Evolutionary conservation across 1,140 invertebrate species (phyloP).

Genomic region (Bombus consobrinus): DNA sequence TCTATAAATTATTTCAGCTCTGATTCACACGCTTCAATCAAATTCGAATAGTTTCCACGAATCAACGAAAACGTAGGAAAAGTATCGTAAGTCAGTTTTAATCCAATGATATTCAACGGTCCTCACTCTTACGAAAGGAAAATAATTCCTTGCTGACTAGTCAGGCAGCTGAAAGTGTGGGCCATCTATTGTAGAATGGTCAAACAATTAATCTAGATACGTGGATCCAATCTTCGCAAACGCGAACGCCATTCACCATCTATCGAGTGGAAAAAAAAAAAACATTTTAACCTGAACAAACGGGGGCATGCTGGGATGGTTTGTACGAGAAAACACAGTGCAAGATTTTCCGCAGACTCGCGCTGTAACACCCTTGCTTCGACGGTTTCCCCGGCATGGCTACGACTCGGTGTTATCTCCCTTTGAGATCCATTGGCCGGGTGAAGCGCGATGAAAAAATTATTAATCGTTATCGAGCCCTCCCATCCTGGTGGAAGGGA

Average conservation of each 20-base stretch:
- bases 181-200: not conserved
- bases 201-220: conserved; percentile 2
- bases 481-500: not conserved
- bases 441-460: conserved; percentile 59
- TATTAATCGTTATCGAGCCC: conserved; percentile 61
- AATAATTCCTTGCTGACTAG: not conserved
- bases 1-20: too few species aligned
- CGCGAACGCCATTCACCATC: not conserved
- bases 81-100: not conserved
- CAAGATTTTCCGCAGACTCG: conserved; percentile 6
- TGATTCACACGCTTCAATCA: too few species aligned
- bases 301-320: not conserved
- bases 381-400: not conserved
- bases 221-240: not conserved
- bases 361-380: not conserved
- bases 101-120: not conserved
- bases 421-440: conserved; percentile 55
- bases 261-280: conserved; percentile 13
- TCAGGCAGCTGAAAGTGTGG: not conserved
- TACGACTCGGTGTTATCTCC: conserved; percentile 19
- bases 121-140: not conserved
- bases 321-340: conserved; percentile 4
- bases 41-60: too few species aligned
- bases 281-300: conserved; percentile 8
- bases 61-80: too few species aligned